Evolutionary conservation across 1,140 invertebrate genomes (phyloP).

Genomic region (Cydia splendana): DNA sequence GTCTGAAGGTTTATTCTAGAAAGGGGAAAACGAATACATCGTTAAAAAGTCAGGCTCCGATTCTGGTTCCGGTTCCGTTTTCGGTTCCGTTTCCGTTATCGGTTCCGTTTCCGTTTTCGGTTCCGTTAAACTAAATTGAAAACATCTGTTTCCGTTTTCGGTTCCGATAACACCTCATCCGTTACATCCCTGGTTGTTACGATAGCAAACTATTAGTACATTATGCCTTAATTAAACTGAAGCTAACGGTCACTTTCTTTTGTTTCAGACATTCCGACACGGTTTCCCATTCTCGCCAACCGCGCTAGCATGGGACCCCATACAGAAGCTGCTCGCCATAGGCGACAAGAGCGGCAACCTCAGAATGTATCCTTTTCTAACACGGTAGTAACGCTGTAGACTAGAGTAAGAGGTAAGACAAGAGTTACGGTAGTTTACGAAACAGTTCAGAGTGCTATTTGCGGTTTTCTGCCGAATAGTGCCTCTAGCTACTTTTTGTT

Average conservation of each 20-base stretch:
- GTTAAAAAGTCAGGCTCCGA: too few relatives aligned
- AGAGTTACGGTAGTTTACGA: neutral
- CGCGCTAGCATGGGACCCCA: slow-evolving; percentile 97
- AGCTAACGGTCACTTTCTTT: slow-evolving; percentile 35
- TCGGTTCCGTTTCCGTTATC: too few relatives aligned
- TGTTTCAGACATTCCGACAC: slow-evolving; percentile 96
- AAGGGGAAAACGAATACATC: too few relatives aligned
- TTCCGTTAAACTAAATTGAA: too few relatives aligned
- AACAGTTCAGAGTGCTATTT: neutral
- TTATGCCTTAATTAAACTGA: too few relatives aligned
- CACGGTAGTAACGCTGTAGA: neutral
- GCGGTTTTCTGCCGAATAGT: neutral
- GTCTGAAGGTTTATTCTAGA: too few relatives aligned
- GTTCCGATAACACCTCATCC: too few relatives aligned
- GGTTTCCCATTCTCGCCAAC: slow-evolving; percentile 99
- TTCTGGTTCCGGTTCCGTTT: too few relatives aligned
- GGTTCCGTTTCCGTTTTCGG: too few relatives aligned
- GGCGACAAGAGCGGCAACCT: slow-evolving; percentile 97
- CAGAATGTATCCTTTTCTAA: slow-evolving; percentile 95
- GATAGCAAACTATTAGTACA: too few relatives aligned
- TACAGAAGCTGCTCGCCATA: slow-evolving; percentile 97
- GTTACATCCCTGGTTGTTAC: too few relatives aligned
- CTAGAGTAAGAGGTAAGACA: slow-evolving; percentile 13
- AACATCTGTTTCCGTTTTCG: too few relatives aligned
- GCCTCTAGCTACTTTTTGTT: neutral